Base-by-base conservation (phyloP, 2,113 vertebrate genomes). In the Triplophysa siluroides region DNA sequence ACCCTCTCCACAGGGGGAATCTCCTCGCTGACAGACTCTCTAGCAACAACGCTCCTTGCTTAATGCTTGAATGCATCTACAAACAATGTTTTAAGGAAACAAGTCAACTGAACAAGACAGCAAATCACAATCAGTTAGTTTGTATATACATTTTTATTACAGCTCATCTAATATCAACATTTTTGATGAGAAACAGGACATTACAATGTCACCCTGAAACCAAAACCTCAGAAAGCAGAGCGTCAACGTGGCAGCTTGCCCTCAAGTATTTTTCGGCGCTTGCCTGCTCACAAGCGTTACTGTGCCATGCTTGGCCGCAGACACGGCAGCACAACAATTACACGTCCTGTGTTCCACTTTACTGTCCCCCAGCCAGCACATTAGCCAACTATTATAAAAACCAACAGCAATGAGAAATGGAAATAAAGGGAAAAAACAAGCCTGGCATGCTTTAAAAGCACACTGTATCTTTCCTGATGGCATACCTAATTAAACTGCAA, bases 261-360 rank as follows among this genome's bases (percentile, higher is more conserved):
- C 73, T 47, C 0, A 38, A 73, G 63, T 56, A 75, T 75, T 82
- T 78, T 64, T 63, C 64, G 4, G 47, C 66, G 66, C 78, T 79
- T 63, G 69, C 75, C 77, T 2, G 16, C 41, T 60, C 71, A 43
- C 71, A 47, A 47, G 58, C 21, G 29, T 75, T 47, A 75, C 75
- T 41, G 21, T 82, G 77, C 33, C 58, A 65, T 38, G 47, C 77
- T 64, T 81, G 76, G 68, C 79, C 82, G 70, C 79, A 81, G 52
- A 81, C 38, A 72, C 11, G 61, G 45, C 38, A 63, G 78, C 78
- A 71, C 67, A 84, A 83, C 80, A 84, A 84, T 84, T 83, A 81
- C 33, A 84, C 8, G 33, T 76, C 78, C 72, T 60, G 24, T 66
- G 67, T 47, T 67, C 19, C 68, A 75, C 62, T 77, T 61, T 63